These are phyloP conservation scores for Melanocharis versteri DNA, from an alignment of 2,113 vertebrate genomes.

Conservation along the genomic window DNA sequence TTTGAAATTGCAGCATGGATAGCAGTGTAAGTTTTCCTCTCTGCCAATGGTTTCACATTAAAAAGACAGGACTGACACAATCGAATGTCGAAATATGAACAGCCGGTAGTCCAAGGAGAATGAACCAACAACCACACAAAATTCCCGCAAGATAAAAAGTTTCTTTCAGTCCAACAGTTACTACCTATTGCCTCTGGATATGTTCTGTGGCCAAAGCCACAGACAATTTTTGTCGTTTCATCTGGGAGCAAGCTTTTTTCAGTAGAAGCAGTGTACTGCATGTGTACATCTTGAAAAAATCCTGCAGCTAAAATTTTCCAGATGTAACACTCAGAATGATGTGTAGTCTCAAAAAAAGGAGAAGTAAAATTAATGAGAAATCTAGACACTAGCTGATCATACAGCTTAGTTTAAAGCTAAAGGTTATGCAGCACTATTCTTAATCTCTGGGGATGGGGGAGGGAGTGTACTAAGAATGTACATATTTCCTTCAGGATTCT, in stretches of 20 bases:
- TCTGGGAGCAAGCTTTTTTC: not conserved
- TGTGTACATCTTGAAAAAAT: not conserved
- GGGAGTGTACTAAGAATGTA: not conserved
- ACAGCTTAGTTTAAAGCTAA: not conserved
- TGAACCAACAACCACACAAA: not conserved
- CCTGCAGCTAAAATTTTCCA: not conserved
- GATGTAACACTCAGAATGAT: not conserved
- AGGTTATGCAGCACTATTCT: not conserved
- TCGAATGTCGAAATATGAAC: rapidly evolving
- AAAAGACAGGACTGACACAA: not conserved
- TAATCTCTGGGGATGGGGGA: not conserved
- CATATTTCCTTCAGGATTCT: not conserved
- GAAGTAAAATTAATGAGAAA: not conserved
- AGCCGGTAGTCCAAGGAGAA: not conserved
- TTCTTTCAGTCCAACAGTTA: not conserved
- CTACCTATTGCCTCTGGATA: not conserved
- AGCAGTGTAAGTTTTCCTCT: not conserved
- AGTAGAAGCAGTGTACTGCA: not conserved
- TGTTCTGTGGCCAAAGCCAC: not conserved
- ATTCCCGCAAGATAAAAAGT: not conserved
- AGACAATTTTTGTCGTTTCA: rapidly evolving
- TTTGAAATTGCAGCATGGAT: not conserved
- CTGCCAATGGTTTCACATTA: not conserved
- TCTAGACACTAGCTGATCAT: not conserved
- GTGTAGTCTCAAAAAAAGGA: not conserved